Evolutionary conservation across 2,888 invertebrate species (phyloP), one percentile per base, ranked within the genome.

Genomic region (Gerosis bhagava): DNA sequence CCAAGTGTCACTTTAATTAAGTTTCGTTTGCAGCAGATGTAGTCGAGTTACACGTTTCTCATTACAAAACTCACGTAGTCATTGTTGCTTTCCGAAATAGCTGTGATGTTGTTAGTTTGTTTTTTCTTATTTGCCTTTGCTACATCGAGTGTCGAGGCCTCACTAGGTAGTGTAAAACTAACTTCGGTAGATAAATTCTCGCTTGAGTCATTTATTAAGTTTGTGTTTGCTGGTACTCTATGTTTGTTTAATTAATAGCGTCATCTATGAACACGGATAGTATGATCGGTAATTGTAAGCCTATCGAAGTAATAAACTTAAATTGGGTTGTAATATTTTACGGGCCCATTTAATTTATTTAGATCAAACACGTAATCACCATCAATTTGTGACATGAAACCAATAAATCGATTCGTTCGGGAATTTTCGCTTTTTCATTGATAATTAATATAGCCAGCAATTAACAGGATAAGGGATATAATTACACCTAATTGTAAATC

Each of bases 401-500:
- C 63, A 62, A 74, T 81, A 83, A 80, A 81, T 60, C 59, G 65
- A 59, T 67, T 65, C 56, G 28, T 35, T 44, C 47, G 47, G 60
- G 57, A 69, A 73, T 70, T 70, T 69, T 68, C 60, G 56, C 51
- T 62, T 67, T n/a, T 70, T 70, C 67, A 67, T 73, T 71, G 84
- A 83, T 86, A 88, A 88, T 87, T 88, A 86, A 83, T 83, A 83
- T 82, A 72, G 76, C 71, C 65, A 67, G 72, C 83, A 83, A 83
- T 86, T 83, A 76, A 58, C 57, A 56, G 54, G 56, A 60, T 72
- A 66, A 72, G 68, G 62, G 67, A 66, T 62, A 66, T 83, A 83
- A 83, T 83, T 83, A 83, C 73, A 65, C 65, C 62, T 79, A 80
- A 82, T 81, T 83, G 80, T 86, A 84, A 83, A 83, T 84, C 78